Evolutionary conservation across 2,888 invertebrate genomes (phyloP).

Genomic region (Gonocerus acuteangulatus): DNA sequence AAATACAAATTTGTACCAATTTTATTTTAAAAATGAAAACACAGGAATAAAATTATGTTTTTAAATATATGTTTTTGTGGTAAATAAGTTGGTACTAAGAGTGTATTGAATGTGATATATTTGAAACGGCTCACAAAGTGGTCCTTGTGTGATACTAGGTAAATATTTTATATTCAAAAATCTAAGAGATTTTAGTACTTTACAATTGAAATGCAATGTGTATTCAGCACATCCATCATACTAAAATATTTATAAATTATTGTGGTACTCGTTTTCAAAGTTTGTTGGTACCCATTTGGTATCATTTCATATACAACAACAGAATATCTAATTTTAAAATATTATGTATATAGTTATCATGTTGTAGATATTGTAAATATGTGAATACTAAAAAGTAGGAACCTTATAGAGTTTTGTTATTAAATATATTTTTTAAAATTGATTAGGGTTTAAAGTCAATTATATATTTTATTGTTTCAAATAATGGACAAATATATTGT

Average conservation of each 20-base stretch:
- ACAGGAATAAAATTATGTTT: neutral
- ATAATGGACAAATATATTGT: neutral
- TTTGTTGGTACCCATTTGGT: neutral
- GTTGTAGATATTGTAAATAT: slow-evolving; percentile 10
- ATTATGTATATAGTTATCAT: neutral
- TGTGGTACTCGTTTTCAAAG: neutral
- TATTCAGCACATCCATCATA: no score
- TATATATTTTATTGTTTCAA: neutral
- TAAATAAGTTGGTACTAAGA: neutral
- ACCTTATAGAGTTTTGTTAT: slow-evolving; percentile 1
- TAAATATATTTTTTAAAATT: neutral
- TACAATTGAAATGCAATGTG: no score
- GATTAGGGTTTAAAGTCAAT: neutral
- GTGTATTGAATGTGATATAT: slow-evolving; percentile 10
- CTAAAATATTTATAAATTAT: no score
- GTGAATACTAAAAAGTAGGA: neutral
- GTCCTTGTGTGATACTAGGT: slow-evolving; percentile 16
- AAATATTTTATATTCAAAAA: slow-evolving; percentile 1
- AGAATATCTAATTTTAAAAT: neutral
- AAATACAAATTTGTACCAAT: neutral
- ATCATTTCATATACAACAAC: neutral
- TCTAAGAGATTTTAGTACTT: neutral
- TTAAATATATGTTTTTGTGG: neutral
- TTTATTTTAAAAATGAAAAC: neutral
- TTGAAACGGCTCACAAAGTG: slow-evolving; percentile 12